Evolutionary conservation across 2,888 invertebrate genomes (phyloP), one percentile per base, ranked within the genome.

Genomic region (Ashinkailepas kermadecensis): DNA sequence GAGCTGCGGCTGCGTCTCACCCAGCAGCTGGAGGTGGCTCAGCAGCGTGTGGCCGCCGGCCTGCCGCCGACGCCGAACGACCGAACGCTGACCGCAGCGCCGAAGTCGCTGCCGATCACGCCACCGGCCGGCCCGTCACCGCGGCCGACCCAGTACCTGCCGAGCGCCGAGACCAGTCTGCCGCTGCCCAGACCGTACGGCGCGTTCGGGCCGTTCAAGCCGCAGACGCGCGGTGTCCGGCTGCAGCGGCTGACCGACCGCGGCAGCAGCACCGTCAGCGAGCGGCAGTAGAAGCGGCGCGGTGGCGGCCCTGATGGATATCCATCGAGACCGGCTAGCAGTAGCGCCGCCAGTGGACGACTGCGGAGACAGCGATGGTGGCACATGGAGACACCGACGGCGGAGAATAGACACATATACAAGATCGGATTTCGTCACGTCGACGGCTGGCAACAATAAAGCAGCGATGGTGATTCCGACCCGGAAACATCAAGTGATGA

Each of bases 181-280:
- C 74, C 74, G 18, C 74, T 74, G 74, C 74, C 74, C 23, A 23
- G 56, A 21, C 74, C 74, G 74, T 74, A 74, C 74, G 74, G 74
- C 13, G 74, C 74, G 21, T 74, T 74, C 74, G n/a, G 74, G 1
- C 74, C 74, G 74, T 74, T 74, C 74, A 74, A 74, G 56, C 74
- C 74, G 56, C 74, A 74, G 74, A 11, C 74, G 21, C 54, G 18
- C 56, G 54, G 74, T 21, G 56, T 8, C 21, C 18, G 74, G 56
- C 21, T 74, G 21, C 15, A 9, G 21, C 54, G 39, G n/a, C 18
- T 56, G 74, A 39, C 4, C 39, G 39, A 39, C 39, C 39, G 39
- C 39, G 39, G 39, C 39, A 39, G 39, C 39, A 39, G 39, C 4
- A 39, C 39, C 39, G 39, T 39, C 39, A 39, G 39, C 39, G 39